phyloP scores from a whole-genome alignment of 2,888 invertebrate species.

The Lochmaea capreae region DNA sequence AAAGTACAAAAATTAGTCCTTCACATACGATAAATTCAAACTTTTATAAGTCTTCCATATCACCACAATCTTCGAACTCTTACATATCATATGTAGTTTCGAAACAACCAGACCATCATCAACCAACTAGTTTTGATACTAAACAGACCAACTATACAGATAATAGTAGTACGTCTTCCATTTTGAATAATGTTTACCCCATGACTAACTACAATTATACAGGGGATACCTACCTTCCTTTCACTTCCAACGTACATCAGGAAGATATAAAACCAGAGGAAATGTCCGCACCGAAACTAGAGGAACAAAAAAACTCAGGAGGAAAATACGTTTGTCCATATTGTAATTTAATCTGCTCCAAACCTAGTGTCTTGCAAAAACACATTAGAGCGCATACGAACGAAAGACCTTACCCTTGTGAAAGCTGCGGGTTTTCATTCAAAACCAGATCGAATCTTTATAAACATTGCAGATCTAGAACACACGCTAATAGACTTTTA shows the following conservation, averaged over 20 bases:
- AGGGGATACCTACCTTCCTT: constrained; percentile 24
- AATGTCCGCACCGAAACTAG: constrained; percentile 16
- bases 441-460: constrained; percentile 94
- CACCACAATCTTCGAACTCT: constrained; percentile 59
- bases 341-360: constrained; percentile 90
- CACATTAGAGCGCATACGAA: constrained; percentile 95
- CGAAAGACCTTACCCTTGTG: constrained; percentile 91
- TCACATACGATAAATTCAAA: constrained; percentile 48
- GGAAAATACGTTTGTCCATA: constrained; percentile 88
- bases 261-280: constrained; percentile 33
- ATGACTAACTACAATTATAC: constrained; percentile 43
- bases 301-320: constrained; percentile 56
- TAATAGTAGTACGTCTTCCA: constrained; percentile 58
- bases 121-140: constrained; percentile 60
- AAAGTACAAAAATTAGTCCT: constrained; percentile 61
- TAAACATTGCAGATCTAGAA: constrained; percentile 79
- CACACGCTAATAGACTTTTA: constrained; percentile 64
- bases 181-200: constrained; percentile 58
- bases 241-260: constrained; percentile 19
- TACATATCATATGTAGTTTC: constrained; percentile 63
- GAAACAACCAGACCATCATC: constrained; percentile 52
- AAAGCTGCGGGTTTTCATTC: constrained; percentile 90
- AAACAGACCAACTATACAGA: constrained; percentile 55
- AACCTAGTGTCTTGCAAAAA: constrained; percentile 93
- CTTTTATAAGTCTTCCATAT: constrained; percentile 64